phyloP scores from a whole-genome alignment of 2,797 vertebrate genomes.

The Cuniculus paca region DNA sequence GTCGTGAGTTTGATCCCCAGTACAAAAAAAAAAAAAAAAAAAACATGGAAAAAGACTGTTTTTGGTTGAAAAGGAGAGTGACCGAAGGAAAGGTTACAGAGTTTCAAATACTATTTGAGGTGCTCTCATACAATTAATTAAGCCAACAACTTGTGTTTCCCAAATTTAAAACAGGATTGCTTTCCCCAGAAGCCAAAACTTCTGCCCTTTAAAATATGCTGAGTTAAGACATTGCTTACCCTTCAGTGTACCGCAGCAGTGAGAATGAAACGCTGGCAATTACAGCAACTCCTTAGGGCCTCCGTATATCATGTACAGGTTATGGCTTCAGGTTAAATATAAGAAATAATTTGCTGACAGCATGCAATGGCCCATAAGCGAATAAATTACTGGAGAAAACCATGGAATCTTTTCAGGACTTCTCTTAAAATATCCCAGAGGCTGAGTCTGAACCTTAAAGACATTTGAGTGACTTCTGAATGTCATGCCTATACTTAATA shows the following conservation, averaged over 20 bases:
- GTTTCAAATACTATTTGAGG: background rate
- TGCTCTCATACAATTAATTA: background rate
- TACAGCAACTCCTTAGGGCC: background rate
- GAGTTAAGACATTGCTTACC: background rate
- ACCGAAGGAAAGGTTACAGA: background rate
- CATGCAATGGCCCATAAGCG: background rate
- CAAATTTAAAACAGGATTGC: slow-evolving; percentile 32
- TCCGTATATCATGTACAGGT: background rate
- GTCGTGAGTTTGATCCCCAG: too few relatives aligned
- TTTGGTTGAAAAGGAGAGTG: background rate
- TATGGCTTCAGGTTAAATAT: slow-evolving; percentile 23
- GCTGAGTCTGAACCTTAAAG: background rate
- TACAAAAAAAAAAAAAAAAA: background rate
- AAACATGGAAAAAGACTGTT: background rate
- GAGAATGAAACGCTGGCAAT: background rate
- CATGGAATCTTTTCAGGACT: background rate
- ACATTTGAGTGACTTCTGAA: background rate
- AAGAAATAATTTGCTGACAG: slow-evolving; percentile 49
- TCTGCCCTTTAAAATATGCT: slow-evolving; percentile 56
- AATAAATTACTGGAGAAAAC: slow-evolving; percentile 33
- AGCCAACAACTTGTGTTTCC: slow-evolving; percentile 38
- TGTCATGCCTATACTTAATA: background rate
- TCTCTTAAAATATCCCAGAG: slow-evolving; percentile 12
- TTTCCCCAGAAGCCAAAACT: slow-evolving; percentile 49
- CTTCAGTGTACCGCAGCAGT: background rate